Conservation (phyloP, 2,888 invertebrate species). For the Volucella bombylans region DNA sequence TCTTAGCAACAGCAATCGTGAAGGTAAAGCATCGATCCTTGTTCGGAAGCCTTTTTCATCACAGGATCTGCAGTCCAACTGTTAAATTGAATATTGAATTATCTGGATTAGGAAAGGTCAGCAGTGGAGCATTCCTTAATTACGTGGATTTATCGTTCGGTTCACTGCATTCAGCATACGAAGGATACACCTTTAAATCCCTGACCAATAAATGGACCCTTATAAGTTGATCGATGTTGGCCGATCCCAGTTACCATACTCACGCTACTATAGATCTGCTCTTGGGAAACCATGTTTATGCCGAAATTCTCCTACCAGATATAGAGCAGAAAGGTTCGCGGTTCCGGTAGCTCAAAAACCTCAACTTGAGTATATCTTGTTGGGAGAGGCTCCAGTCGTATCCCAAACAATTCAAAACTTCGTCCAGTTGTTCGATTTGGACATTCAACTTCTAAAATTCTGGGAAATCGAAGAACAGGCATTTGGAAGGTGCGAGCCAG, state of each 20-base stretch:
- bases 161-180: neutral
- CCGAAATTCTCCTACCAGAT: neutral
- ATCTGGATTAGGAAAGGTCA: conserved; percentile 34
- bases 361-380: neutral
- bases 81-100: conserved; percentile 2
- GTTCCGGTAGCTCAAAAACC: conserved; percentile 3
- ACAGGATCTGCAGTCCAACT: neutral
- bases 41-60: conserved; percentile 4
- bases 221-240: too few relatives aligned
- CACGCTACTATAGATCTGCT: neutral
- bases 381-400: neutral
- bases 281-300: neutral
- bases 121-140: conserved; percentile 11
- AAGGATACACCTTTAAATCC: conserved; percentile 7
- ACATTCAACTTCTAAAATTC: conserved; percentile 1
- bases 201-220: neutral
- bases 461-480: conserved; percentile 17
- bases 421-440: neutral
- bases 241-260: too few relatives aligned
- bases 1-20: neutral
- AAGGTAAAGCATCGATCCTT: conserved; percentile 2
- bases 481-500: neutral
- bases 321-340: neutral
- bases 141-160: conserved; percentile 1
- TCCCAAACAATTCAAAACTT: neutral